phyloP scores from a whole-genome alignment of 2,113 vertebrate species.

The Bostrychus sinensis region DNA sequence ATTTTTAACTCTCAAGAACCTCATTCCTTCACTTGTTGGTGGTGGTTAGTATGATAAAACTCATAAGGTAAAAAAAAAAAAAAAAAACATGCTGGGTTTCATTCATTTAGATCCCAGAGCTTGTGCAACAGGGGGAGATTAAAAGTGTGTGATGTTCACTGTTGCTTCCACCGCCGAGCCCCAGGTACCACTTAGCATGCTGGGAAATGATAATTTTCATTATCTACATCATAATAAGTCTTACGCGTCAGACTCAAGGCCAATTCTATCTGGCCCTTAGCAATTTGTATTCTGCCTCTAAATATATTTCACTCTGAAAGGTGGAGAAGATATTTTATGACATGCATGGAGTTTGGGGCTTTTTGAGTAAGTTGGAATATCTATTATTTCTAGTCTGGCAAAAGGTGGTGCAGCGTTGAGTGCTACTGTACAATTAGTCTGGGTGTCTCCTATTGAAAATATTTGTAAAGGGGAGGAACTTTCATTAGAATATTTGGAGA shows the following conservation, averaged over 20 bases:
- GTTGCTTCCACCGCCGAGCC: background rate
- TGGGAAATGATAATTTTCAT: background rate
- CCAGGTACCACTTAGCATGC: slow-evolving; percentile 3
- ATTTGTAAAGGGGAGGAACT: no score
- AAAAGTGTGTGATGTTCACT: background rate
- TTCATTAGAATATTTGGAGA: no score
- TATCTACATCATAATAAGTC: background rate
- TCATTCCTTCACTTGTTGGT: background rate
- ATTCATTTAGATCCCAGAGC: background rate
- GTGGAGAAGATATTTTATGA: background rate
- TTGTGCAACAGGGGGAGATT: background rate
- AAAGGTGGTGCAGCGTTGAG: no score
- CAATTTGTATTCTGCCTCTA: background rate
- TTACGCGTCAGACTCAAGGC: background rate
- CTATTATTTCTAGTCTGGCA: no score
- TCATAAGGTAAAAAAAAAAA: background rate
- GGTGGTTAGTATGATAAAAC: background rate
- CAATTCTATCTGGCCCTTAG: background rate
- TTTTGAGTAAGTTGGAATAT: no score
- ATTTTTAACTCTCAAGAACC: slow-evolving; percentile 28
- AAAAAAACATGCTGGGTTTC: background rate
- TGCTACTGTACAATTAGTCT: no score
- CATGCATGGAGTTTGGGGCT: no score
- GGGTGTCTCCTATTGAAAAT: no score
- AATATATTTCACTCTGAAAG: background rate